These are phyloP conservation scores for Sphaeridia pumilis DNA, from an alignment of 2,888 invertebrate species.

Conservation along the genomic window DNA sequence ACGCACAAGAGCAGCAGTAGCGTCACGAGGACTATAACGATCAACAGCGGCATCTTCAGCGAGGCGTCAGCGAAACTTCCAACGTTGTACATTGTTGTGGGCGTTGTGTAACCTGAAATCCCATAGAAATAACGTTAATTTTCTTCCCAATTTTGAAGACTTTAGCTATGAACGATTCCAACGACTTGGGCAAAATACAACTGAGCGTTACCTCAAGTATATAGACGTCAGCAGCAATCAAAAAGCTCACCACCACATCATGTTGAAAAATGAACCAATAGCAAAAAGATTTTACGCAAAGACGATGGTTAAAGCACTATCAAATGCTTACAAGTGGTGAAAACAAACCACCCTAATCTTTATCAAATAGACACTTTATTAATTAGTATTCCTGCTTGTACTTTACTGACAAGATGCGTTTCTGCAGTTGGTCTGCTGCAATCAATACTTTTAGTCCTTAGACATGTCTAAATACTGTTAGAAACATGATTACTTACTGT, in stretches of 20 bases:
- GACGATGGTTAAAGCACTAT: too few relatives aligned
- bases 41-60: slow-evolving; percentile 44
- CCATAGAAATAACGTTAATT: background rate
- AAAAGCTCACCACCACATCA: slow-evolving; percentile 1
- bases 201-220: background rate
- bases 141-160: background rate
- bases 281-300: too few relatives aligned
- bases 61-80: too few relatives aligned
- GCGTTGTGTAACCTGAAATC: background rate
- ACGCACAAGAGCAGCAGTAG: slow-evolving; percentile 57
- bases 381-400: too few relatives aligned
- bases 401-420: too few relatives aligned
- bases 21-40: slow-evolving; percentile 70
- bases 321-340: background rate
- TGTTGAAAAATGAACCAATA: background rate
- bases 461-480: too few relatives aligned
- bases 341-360: background rate
- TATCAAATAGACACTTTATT: background rate
- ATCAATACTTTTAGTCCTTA: too few relatives aligned
- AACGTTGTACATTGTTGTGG: background rate
- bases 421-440: too few relatives aligned
- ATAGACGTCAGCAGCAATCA: slow-evolving; percentile 2
- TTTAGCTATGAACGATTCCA: too few relatives aligned
- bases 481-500: too few relatives aligned
- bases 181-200: too few relatives aligned